Percentiles rank a stretch among this genome's conserved stretches.
Evolutionary conservation across 2,797 vertebrate genomes (phyloP).

Genomic region (Epinephelus awoara): DNA sequence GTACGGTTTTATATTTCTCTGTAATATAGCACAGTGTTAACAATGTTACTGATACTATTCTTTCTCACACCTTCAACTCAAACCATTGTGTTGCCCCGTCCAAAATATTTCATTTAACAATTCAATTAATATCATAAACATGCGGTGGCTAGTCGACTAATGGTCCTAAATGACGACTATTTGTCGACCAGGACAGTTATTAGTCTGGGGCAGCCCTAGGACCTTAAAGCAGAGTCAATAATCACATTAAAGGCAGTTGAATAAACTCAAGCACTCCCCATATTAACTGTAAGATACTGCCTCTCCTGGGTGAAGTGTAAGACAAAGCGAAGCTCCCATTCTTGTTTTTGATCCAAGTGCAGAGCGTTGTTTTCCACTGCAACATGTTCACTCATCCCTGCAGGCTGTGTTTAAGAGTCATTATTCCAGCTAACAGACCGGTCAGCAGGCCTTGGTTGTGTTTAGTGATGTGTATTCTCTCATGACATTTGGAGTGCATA

Average conservation of each 20-base stretch:
- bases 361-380: constrained; percentile 66
- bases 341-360: constrained; percentile 58
- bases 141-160: too few relatives aligned
- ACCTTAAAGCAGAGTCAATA: constrained; percentile 15
- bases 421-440: constrained; percentile 73
- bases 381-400: constrained; percentile 73
- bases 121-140: too few relatives aligned
- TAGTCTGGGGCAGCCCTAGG: too few relatives aligned
- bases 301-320: constrained; percentile 37
- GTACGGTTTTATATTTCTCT: too few relatives aligned
- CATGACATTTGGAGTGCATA: constrained; percentile 71
- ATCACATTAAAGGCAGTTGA: constrained; percentile 30
- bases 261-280: constrained; percentile 26
- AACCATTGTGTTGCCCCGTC: too few relatives aligned
- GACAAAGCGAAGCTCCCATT: constrained; percentile 33
- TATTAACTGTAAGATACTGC: constrained; percentile 34
- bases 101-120: too few relatives aligned
- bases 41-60: too few relatives aligned
- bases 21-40: too few relatives aligned
- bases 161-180: too few relatives aligned
- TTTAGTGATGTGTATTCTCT: constrained; percentile 73
- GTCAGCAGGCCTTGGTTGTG: constrained; percentile 74
- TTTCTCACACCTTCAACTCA: too few relatives aligned
- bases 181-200: too few relatives aligned
- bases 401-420: constrained; percentile 78